Evolutionary conservation across 2,888 invertebrate genomes (phyloP), one percentile per base, ranked within the genome.

Genomic region (Ormia ochracea): DNA sequence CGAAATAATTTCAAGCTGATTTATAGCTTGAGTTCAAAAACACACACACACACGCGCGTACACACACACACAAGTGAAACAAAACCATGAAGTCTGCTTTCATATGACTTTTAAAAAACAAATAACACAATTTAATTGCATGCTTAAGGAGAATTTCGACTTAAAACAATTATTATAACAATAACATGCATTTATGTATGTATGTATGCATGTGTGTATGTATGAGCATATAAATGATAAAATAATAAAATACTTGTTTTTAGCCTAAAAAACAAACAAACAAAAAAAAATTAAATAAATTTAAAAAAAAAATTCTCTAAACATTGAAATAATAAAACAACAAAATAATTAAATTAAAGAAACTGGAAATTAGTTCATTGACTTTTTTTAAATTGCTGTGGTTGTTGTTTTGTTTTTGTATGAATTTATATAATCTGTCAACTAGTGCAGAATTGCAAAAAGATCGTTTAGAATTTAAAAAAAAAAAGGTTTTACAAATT

Each of bases 351-450:
- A n/a, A n/a, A 17, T 41, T 31, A 6, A n/a, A 28, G 12, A 78
- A 79, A 74, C 79, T 70, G 63, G 74, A 75, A 70, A 65, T 68
- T 65, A 74, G 79, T 79, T 75, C 79, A 79, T 54, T 70, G 79
- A 75, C 79, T 73, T 73, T 68, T n/a, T 26, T 41, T 0, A 41
- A 21, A 33, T 21, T 31, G 41, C 31, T 54, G 36, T 1, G 43
- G 14, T 3, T 21, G 5, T 21, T 56, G 58, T 12, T 21, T 31
- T 41, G 14, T 21, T 12, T 21, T 31, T 41, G 14, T 21, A 23
- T 59, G 10, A 63, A 36, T 36, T 43, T 21, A 38, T 12, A 31
- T 5, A 31, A 52, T 6, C 31, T 31, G 41, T 50, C 45, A 38
- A 5, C 2, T 36, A 9, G 9, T 41, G 23, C 3, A 48, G 14